Base-by-base conservation (phyloP, 2,797 vertebrate species). In the Peromyscus aztecus region DNA sequence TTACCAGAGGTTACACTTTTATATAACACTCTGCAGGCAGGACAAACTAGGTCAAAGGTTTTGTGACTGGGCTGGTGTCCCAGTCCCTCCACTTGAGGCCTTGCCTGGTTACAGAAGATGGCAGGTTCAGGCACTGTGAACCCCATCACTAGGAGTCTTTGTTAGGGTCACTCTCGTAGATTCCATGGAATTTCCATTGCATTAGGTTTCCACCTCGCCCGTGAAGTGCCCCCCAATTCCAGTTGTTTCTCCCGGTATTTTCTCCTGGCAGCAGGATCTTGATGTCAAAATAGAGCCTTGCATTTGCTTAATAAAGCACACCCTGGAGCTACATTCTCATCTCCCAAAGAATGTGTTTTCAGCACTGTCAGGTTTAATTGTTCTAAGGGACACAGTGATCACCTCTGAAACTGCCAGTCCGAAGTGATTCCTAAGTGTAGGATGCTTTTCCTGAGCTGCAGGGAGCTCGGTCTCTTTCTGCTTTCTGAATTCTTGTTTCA, bases 401-500 rank as follows among this genome's bases (percentile, higher is more conserved):
- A 6, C 57, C 23, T 89, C 63, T 90, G n/a, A 90, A 65, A 94
- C 67, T 3, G 34, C 73, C 49, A 77, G 43, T 31, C 34, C 67
- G 24, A 93, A 88, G 12, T 65, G 65, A 87, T 57, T 94, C 65
- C 88, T 89, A 85, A 29, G 6, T 10, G 37, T 29, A 63, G 14
- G n/a, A 3, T 46, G 6, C 59, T 55, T 86, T 91, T 83, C 31
- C 24, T 69, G 2, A 90, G 86, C 65, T 75, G 52, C 27, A 80
- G 49, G 52, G 91, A 86, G 57, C 57, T n/a, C 67, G 11, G 88
- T 65, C 87, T 69, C 83, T 24, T 69, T 34, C 83, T 71, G 1
- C 49, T 31, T 73, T 11, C 49, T 71, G 71, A 95, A 57, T 97
- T 89, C 93, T 85, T 57, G 59, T 91, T 96, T 59, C n/a, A 49